A percentile compares a stretch with the other conserved stretches of the same genome.
These are phyloP conservation scores for Drosophila pachea DNA, from an alignment of 1,140 invertebrate species.

Conservation along the genomic window DNA sequence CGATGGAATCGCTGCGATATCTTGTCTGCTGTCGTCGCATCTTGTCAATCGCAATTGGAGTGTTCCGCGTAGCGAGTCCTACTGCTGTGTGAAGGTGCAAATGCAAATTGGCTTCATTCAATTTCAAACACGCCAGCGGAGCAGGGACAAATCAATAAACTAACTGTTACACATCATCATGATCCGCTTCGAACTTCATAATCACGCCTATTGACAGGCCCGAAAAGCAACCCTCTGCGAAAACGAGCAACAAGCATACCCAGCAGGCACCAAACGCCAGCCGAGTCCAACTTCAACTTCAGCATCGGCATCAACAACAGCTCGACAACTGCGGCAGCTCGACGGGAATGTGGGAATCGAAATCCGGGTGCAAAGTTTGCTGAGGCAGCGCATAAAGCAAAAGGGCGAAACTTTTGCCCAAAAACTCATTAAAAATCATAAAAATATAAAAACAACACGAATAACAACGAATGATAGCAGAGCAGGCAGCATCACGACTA, in stretches of 20 bases:
- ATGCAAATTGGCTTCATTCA: constrained; percentile 29
- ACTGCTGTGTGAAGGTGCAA: constrained; percentile 8
- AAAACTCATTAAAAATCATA: constrained; percentile 69
- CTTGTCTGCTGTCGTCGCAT: constrained; percentile 71
- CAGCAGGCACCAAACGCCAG: constrained; percentile 1
- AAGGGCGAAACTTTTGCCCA: constrained; percentile 35
- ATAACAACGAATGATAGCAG: constrained; percentile 20
- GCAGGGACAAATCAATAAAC: constrained; percentile 40
- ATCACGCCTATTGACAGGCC: constrained; percentile 12
- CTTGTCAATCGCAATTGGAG: constrained; percentile 12
- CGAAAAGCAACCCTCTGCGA: constrained; percentile 9
- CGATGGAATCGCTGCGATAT: constrained; percentile 69
- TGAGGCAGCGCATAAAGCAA: constrained; percentile 24
- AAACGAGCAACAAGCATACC: background rate
- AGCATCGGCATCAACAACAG: too few species aligned
- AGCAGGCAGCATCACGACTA: background rate
- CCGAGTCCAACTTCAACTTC: constrained; percentile 5
- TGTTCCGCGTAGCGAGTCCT: background rate
- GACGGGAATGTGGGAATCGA: constrained; percentile 3
- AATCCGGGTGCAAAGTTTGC: constrained; percentile 30
- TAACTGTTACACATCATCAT: constrained; percentile 33
- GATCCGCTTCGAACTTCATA: background rate
- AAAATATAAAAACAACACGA: constrained; percentile 16
- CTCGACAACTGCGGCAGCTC: constrained; percentile 7
- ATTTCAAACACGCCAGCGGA: constrained; percentile 16